Evolutionary conservation across 1,140 invertebrate species (phyloP), one percentile per base, ranked within the genome.

Genomic region (Euura saliciscinereae): DNA sequence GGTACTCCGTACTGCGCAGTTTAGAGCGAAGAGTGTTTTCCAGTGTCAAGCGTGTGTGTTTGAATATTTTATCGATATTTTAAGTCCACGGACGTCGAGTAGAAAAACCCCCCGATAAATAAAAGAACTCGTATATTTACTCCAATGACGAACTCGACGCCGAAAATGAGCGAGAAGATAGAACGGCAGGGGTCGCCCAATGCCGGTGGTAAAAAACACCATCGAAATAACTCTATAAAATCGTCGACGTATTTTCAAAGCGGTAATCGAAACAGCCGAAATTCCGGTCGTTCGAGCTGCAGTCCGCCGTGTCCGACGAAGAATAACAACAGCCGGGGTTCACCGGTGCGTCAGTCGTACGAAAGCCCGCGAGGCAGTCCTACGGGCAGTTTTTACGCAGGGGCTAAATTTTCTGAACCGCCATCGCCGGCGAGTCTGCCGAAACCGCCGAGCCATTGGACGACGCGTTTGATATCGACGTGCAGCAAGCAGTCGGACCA

Each of bases 341-440:
- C 83, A 7, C 83, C 80, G 5, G 65, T 76, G n/a, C 79, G 78
- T 66, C 70, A 74, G 13, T 80, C 66, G 8, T 74, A 74, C 11
- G 75, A 81, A 1, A 80, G 83, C 77, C 83, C 84, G 44, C 82
- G 84, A 10, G 79, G 83, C 65, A 88, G 86, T 75, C 87, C 87
- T 28, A 87, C 86, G 3, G 84, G 82, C 78, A 84, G 74, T 70
- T 89, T 87, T 72, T 92, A 91, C 77, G 91, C 91, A 67, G 91
- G 90, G 75, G 90, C 90, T 8, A 91, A 91, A 75, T 91, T 91
- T 77, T 90, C 88, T 44, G 90, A 91, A 71, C 89, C 91, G 51
- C 91, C 91, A 5, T 89, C 90, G 44, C 90, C 91, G 4, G 86
- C 89, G 68, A 88, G 87, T 71, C 81, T 92, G 51, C 91, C 91